Base-by-base conservation (phyloP, 2,888 invertebrate genomes). In the Tenthredo scrophulariae region DNA sequence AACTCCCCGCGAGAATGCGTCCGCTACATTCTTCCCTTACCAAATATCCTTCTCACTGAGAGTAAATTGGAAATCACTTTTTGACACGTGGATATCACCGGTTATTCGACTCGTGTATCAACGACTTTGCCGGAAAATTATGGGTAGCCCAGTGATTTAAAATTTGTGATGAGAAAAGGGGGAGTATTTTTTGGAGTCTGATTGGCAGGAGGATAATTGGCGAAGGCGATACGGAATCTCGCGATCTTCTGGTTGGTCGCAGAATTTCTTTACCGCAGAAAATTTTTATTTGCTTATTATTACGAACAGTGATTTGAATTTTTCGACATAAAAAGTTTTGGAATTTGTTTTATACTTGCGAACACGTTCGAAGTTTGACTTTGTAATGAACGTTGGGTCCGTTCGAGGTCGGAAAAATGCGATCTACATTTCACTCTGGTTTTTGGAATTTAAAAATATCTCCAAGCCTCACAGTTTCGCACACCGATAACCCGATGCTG, bases 51-150 rank as follows among this genome's bases (percentile, higher is more conserved):
- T 15, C 18, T 40, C 13, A 10, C 7, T 77, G 9, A 2, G 26
- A n/a, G 33, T 77, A 29, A 62, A 80, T 80, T 80, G 80, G 15
- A 37, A 80, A 80, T 80, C 80, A 62, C 58, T 37, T 80, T 80
- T 40, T 37, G 80, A 62, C 80, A 33, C 37, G 22, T 62, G 5
- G 33, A 40, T 22, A 58, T 37, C 37, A 40, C 7, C 37, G n/a
- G 26, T 5, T 33, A n/a, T 33, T 33, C 15, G 10, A 33, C 67
- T 67, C 15, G 18, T 33, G 15, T 67, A 33, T 18, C 33, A 67
- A 29, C 15, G 29, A 33, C 4, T 29, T 67, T 67, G 13, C 15
- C 26, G 67, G 6, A 33, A 67, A 67, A 67, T 67, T 33, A 15
- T 5, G 67, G 33, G 15, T 0, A 67, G 9, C 6, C 58, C 62